Percentiles rank a stretch among this genome's conserved stretches.
These are phyloP conservation scores for Aspidoscelis tigris DNA, from an alignment of 2,113 vertebrate species.

Conservation along the genomic window DNA sequence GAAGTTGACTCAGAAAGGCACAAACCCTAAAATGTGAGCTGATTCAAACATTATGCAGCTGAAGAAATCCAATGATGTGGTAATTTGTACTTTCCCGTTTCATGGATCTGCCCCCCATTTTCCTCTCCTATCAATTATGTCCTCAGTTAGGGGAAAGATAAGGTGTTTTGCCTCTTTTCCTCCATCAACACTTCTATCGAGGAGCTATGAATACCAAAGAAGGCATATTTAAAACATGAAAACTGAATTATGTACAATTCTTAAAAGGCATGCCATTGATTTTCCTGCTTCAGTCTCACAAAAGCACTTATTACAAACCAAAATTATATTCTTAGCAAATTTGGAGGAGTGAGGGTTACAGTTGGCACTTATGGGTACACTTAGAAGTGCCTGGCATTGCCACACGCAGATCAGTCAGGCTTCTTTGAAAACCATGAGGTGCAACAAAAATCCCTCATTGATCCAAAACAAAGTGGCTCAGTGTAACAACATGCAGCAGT, in stretches of 20 bases:
- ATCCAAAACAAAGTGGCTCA: too few relatives aligned
- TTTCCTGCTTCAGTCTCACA: neutral
- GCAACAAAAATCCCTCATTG: too few relatives aligned
- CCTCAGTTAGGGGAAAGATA: neutral
- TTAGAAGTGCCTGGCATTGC: too few relatives aligned
- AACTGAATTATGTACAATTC: neutral
- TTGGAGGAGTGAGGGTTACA: neutral
- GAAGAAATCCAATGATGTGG: neutral
- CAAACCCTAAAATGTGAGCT: neutral
- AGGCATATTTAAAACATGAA: neutral
- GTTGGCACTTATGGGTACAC: too few relatives aligned
- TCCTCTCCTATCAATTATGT: too few relatives aligned
- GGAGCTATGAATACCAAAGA: neutral
- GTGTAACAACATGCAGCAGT: too few relatives aligned
- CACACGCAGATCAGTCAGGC: too few relatives aligned
- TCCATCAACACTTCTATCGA: neutral
- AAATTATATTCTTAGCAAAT: neutral
- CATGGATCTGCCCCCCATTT: neutral
- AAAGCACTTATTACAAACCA: neutral
- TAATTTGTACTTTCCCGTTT: neutral
- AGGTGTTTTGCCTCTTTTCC: neutral
- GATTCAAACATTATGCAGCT: neutral
- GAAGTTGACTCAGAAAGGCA: constrained; percentile 38
- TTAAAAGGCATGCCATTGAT: neutral
- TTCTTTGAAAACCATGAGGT: too few relatives aligned